Evolutionary conservation across 2,113 vertebrate genomes (phyloP).

Genomic region (Onychostoma macrolepis): DNA sequence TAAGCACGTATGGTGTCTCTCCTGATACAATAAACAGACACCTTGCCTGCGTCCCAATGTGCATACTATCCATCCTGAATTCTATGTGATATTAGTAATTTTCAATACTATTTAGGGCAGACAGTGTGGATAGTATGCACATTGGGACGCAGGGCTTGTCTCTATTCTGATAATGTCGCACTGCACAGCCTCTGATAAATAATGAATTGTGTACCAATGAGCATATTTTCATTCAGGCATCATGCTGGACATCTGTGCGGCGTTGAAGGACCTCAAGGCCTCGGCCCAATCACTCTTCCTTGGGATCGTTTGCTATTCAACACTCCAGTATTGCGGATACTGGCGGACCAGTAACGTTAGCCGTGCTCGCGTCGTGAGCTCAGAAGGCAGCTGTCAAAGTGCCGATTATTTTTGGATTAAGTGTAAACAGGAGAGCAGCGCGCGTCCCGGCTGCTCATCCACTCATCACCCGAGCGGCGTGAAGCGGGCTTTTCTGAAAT

Average conservation of each 20-base stretch:
- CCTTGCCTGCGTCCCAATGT: not conserved
- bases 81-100: too few relatives aligned
- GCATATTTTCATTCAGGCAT: constrained; percentile 69
- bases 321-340: constrained; percentile 7
- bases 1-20: not conserved
- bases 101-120: too few relatives aligned
- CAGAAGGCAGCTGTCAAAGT: constrained; percentile 21
- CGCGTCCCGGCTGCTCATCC: not conserved
- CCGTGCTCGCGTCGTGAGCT: constrained; percentile 18
- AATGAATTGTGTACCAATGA: not conserved
- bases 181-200: not conserved
- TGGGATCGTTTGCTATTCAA: constrained; percentile 36
- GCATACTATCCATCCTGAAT: too few relatives aligned
- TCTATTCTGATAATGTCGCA: not conserved
- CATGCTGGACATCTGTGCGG: constrained; percentile 72
- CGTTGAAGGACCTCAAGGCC: constrained; percentile 66
- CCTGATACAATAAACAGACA: not conserved
- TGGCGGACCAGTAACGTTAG: too few relatives aligned
- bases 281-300: constrained; percentile 61
- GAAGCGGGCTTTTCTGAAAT: constrained; percentile 56
- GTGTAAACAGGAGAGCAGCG: constrained; percentile 14
- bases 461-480: constrained; percentile 38
- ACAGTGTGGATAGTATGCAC: too few relatives aligned
- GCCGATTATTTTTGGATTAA: constrained; percentile 59
- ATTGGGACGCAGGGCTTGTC: too few relatives aligned